Percentiles rank a stretch among this genome's conserved stretches.
phyloP scores from a whole-genome alignment of 2,888 invertebrate genomes.

The Ferdinandea cuprea region DNA sequence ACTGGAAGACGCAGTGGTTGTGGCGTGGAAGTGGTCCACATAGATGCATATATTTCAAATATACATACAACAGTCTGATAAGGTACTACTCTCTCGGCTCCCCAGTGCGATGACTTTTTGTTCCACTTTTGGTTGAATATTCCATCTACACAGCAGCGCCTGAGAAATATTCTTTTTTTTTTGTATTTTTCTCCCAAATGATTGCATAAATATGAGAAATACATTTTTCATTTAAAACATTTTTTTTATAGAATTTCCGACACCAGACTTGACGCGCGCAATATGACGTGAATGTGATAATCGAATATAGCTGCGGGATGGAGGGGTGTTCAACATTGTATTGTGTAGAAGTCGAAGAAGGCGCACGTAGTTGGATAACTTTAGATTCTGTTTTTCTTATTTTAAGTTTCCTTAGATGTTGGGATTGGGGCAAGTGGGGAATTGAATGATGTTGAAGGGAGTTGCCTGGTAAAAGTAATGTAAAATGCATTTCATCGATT shows the following conservation, averaged over 20 bases:
- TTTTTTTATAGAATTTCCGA: slow-evolving; percentile 41
- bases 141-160: slow-evolving; percentile 6
- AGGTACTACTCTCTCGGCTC: slow-evolving; percentile 29
- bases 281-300: slow-evolving; percentile 17
- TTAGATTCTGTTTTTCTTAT: not conserved
- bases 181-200: slow-evolving; percentile 41
- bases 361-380: slow-evolving; percentile 21
- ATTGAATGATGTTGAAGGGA: slow-evolving; percentile 1
- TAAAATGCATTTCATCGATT: slow-evolving; percentile 50
- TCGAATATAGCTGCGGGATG: slow-evolving; percentile 40
- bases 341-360: slow-evolving; percentile 15
- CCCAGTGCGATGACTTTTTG: slow-evolving; percentile 70
- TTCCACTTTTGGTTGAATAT: slow-evolving; percentile 56
- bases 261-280: slow-evolving; percentile 23
- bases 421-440: slow-evolving; percentile 5
- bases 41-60: not conserved
- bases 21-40: slow-evolving; percentile 61
- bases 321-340: slow-evolving; percentile 5
- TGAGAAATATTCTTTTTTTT: slow-evolving; percentile 48
- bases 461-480: slow-evolving; percentile 38
- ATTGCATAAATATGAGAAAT: slow-evolving; percentile 45
- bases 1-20: slow-evolving; percentile 61
- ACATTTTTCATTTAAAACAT: too few relatives aligned
- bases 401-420: slow-evolving; percentile 44
- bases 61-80: slow-evolving; percentile 52